Conservation (phyloP, 2,797 vertebrate species). For the Hydrocynus forskahlii region DNA sequence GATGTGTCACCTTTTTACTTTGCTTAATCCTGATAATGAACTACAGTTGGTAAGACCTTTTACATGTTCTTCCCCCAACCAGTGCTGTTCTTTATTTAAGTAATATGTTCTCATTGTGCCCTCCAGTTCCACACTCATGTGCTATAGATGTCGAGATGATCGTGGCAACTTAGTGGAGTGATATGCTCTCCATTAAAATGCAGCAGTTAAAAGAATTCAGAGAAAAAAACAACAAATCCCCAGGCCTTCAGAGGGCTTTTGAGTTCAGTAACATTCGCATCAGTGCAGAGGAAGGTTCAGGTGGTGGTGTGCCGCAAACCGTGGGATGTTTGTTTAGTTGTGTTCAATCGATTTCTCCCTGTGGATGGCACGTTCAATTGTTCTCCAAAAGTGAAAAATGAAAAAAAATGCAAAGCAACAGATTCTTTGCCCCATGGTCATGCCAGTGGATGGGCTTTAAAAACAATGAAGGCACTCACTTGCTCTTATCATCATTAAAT, state of each 20-base stretch:
- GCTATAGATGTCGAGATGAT: background rate
- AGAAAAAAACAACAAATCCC: constrained; percentile 26
- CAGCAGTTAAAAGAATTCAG: constrained; percentile 12
- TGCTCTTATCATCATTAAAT: constrained; percentile 43
- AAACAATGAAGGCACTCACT: constrained; percentile 45
- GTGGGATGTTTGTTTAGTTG: constrained; percentile 50
- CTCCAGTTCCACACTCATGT: constrained; percentile 14
- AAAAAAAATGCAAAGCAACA: constrained; percentile 54
- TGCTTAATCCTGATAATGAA: constrained; percentile 44
- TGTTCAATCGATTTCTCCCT: constrained; percentile 51
- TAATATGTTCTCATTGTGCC: constrained; percentile 14
- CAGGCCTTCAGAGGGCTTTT: constrained; percentile 40
- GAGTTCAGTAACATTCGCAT: constrained; percentile 55
- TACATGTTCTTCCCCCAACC: background rate
- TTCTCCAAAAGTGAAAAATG: constrained; percentile 45
- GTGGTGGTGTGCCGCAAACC: background rate
- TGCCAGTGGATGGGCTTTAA: constrained; percentile 41
- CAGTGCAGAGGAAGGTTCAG: constrained; percentile 46
- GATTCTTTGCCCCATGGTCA: constrained; percentile 52
- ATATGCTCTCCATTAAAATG: constrained; percentile 9
- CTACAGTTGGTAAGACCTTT: constrained; percentile 8
- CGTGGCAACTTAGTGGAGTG: constrained; percentile 4
- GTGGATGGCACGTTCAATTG: constrained; percentile 40
- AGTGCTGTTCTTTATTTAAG: constrained; percentile 20
- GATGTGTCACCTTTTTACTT: constrained; percentile 12